These are phyloP conservation scores for Anhinga anhinga DNA, from an alignment of 2,113 vertebrate species.

Conservation along the genomic window DNA sequence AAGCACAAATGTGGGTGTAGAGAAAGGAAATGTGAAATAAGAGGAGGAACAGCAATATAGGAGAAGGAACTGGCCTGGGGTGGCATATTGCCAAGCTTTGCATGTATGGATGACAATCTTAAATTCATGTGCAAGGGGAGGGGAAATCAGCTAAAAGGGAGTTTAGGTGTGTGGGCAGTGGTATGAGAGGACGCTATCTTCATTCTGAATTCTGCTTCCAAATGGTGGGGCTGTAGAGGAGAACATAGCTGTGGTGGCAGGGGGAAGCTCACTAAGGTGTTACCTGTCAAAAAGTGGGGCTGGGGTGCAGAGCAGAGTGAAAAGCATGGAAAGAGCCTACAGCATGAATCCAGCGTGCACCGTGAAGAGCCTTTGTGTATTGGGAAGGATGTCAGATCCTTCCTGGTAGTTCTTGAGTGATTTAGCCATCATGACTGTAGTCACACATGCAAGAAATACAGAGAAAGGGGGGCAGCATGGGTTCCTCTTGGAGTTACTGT, in stretches of 20 bases:
- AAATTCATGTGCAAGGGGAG: neutral
- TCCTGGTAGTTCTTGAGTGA: neutral
- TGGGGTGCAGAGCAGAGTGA: neutral
- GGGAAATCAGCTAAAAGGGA: neutral
- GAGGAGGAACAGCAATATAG: neutral
- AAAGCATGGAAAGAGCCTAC: neutral
- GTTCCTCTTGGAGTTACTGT: neutral
- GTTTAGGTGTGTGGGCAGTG: neutral
- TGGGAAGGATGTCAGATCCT: neutral
- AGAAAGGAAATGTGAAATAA: neutral
- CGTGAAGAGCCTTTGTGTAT: neutral
- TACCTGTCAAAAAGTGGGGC: neutral
- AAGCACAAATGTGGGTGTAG: neutral
- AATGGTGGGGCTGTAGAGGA: neutral
- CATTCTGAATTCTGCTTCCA: neutral
- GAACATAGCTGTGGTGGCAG: neutral
- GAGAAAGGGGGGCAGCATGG: neutral
- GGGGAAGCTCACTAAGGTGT: neutral
- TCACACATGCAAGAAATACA: neutral
- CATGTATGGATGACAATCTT: neutral
- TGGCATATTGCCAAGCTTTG: neutral
- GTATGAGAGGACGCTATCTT: neutral
- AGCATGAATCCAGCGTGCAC: neutral
- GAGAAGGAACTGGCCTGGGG: neutral
- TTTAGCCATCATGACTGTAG: neutral